Evolutionary conservation across 1,140 invertebrate genomes (phyloP).

Genomic region (Vollenhovia emeryi): DNA sequence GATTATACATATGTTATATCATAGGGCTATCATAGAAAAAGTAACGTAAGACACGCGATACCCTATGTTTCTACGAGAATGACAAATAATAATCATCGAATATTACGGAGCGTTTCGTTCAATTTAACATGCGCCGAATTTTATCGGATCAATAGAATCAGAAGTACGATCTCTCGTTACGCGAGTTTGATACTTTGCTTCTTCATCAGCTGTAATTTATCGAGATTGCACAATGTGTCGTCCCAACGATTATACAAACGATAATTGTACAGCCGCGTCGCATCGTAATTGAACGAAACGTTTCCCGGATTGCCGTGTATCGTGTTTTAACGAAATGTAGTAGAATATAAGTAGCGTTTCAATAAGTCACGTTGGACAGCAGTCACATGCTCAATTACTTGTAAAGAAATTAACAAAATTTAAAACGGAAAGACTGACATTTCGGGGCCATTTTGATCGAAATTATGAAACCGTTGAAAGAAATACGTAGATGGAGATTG

Average conservation of each 20-base stretch:
- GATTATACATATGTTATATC: constrained; percentile 35
- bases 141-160: constrained; percentile 21
- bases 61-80: constrained; percentile 25
- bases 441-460: constrained; percentile 80
- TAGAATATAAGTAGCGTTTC: constrained; percentile 59
- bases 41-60: constrained; percentile 45
- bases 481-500: constrained; percentile 28
- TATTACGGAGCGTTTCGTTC: constrained; percentile 61
- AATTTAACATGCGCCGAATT: constrained; percentile 18
- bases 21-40: constrained; percentile 38
- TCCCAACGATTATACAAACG: neutral
- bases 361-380: constrained; percentile 50
- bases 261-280: neutral
- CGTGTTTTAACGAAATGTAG: constrained; percentile 33
- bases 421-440: constrained; percentile 82
- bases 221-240: constrained; percentile 14
- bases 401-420: constrained; percentile 76
- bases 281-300: constrained; percentile 60
- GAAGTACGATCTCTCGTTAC: constrained; percentile 5
- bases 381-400: constrained; percentile 69
- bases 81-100: constrained; percentile 32
- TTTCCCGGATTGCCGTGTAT: constrained; percentile 22
- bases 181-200: neutral
- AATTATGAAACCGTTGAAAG: constrained; percentile 64
- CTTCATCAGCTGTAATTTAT: neutral